Evolutionary conservation across 2,113 vertebrate species (phyloP).

Genomic region (Prionailurus viverrinus): DNA sequence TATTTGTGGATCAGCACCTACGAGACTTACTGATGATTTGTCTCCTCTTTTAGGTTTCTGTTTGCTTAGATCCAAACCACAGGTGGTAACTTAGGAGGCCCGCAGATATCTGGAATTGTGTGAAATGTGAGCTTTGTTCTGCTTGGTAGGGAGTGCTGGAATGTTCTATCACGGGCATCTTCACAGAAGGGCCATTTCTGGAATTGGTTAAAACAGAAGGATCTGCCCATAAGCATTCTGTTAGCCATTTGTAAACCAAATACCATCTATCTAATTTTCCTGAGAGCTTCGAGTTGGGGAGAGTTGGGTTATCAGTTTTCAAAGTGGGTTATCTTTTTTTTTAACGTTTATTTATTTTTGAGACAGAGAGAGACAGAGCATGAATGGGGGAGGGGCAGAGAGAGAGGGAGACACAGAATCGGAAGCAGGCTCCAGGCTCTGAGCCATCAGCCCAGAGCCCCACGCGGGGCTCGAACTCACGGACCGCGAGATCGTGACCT

Average conservation of each 20-base stretch:
- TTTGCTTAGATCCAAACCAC: conserved; percentile 64
- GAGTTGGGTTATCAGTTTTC: background rate
- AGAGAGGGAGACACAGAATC: too few relatives aligned
- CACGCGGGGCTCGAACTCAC: too few relatives aligned
- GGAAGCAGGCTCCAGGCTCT: too few relatives aligned
- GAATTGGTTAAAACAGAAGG: conserved; percentile 30
- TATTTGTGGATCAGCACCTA: conserved; percentile 40
- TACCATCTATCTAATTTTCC: background rate
- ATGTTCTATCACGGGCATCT: background rate
- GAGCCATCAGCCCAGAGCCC: too few relatives aligned
- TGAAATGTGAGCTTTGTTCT: conserved; percentile 39
- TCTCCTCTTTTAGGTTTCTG: conserved; percentile 54
- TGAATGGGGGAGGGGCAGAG: too few relatives aligned
- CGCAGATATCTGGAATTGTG: background rate
- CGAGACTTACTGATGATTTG: conserved; percentile 55
- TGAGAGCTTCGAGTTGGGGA: background rate
- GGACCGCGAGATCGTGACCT: too few relatives aligned
- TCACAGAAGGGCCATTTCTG: conserved; percentile 36
- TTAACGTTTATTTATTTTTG: too few relatives aligned
- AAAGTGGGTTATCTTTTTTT: conserved; percentile 28
- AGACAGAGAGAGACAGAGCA: too few relatives aligned
- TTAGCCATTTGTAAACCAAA: background rate
- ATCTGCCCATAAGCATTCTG: background rate
- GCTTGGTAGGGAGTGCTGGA: conserved; percentile 51
- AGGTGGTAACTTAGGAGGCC: conserved; percentile 28